Percentiles rank a stretch among this genome's conserved stretches.
Conservation (phyloP, 1,140 invertebrate genomes). For the Tyrophagus putrescentiae region DNA sequence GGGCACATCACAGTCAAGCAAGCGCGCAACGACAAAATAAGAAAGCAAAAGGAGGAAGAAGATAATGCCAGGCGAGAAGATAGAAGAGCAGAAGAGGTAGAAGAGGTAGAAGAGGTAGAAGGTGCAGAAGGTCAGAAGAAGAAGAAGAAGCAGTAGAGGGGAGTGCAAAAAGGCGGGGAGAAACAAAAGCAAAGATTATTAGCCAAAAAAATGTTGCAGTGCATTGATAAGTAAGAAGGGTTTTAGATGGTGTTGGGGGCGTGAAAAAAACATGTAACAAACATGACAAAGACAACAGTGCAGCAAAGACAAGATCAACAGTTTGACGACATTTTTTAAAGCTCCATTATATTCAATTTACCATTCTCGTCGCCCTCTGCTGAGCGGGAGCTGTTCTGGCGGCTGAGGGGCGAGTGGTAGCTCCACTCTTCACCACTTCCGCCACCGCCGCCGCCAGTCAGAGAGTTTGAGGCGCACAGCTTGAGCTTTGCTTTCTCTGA, state of each 20-base stretch:
- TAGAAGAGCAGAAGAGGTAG: no score
- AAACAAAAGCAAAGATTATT: not conserved
- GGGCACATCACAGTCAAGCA: no score
- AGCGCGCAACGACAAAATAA: no score
- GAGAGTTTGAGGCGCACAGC: slow-evolving; percentile 4
- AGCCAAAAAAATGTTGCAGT: not conserved
- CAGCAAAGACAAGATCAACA: no score
- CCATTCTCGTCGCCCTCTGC: slow-evolving; percentile 4
- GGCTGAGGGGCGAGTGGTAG: not conserved
- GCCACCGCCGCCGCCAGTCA: no score
- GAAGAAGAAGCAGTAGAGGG: not conserved
- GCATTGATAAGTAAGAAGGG: no score
- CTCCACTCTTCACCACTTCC: slow-evolving; percentile 9
- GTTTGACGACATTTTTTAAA: no score
- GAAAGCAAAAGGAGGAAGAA: not conserved
- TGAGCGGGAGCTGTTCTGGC: not conserved
- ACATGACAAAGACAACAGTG: no score
- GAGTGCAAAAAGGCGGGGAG: not conserved
- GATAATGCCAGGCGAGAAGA: not conserved
- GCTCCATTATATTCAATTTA: no score
- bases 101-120: no score
- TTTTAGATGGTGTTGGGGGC: no score
- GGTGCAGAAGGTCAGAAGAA: not conserved
- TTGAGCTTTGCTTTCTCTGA: not conserved
- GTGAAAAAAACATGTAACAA: no score